A percentile compares a stretch with the other conserved stretches of the same genome.
Evolutionary conservation across 2,113 vertebrate genomes (phyloP).

Genomic region (Perognathus longimembris): DNA sequence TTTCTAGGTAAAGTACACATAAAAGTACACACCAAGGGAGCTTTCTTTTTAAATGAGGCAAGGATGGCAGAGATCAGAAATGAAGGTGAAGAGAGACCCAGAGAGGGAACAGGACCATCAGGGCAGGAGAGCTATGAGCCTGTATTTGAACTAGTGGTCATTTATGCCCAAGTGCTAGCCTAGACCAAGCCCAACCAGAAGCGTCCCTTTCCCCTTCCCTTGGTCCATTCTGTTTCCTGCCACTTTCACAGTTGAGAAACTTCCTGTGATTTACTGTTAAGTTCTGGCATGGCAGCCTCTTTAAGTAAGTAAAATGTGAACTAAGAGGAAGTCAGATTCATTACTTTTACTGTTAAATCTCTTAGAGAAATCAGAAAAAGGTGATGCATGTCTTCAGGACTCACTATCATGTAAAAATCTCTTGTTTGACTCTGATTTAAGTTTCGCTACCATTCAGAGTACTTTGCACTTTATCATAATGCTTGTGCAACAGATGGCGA

Average conservation of each 20-base stretch:
- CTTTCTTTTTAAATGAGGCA: background rate
- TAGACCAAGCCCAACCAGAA: background rate
- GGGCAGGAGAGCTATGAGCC: background rate
- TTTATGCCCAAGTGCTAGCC: background rate
- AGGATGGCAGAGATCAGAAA: background rate
- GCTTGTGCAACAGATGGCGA: background rate
- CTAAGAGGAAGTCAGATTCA: background rate
- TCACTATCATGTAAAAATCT: background rate
- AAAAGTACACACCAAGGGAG: no score
- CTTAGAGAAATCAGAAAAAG: background rate
- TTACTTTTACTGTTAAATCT: background rate
- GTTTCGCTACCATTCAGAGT: background rate
- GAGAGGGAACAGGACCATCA: background rate
- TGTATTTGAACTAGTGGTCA: background rate
- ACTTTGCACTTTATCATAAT: background rate
- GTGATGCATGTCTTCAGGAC: slow-evolving; percentile 30
- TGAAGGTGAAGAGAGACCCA: background rate
- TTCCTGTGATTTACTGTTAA: background rate
- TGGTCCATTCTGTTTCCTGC: background rate
- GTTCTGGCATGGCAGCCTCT: background rate
- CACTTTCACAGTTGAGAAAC: background rate
- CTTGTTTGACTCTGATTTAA: background rate
- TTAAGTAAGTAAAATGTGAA: background rate
- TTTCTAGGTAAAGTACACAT: no score
- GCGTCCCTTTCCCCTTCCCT: background rate